Percentiles rank a stretch among this genome's conserved stretches.
Evolutionary conservation across 2,888 invertebrate genomes (phyloP).

Genomic region (Orthonychiurus folsomi): DNA sequence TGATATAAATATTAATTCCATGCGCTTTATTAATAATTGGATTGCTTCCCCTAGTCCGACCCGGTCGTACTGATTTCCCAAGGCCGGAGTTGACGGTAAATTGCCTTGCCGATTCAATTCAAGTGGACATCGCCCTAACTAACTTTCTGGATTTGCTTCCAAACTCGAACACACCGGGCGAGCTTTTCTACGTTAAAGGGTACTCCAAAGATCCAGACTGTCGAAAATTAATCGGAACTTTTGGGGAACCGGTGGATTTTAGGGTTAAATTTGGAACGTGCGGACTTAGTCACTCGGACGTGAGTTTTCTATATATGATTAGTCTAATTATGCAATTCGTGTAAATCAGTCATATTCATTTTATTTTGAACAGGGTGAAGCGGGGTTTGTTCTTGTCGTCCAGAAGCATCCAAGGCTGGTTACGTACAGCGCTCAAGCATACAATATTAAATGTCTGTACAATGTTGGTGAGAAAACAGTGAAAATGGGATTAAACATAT

Average conservation of each 20-base stretch:
- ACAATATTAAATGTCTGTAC: slow-evolving; percentile 91
- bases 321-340: too few species aligned
- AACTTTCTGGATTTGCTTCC: slow-evolving; percentile 8
- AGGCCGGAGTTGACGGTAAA: slow-evolving; percentile 76
- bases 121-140: slow-evolving; percentile 70
- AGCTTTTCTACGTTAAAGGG: slow-evolving; percentile 85
- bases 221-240: slow-evolving; percentile 64
- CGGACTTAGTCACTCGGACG: slow-evolving; percentile 80
- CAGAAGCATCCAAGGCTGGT: slow-evolving; percentile 93
- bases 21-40: background rate
- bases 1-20: too few species aligned
- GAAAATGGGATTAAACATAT: slow-evolving; percentile 85
- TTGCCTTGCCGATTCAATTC: slow-evolving; percentile 83
- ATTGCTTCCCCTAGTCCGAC: background rate
- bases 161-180: slow-evolving; percentile 55
- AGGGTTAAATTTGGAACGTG: slow-evolving; percentile 85
- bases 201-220: slow-evolving; percentile 89
- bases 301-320: slow-evolving; percentile 47
- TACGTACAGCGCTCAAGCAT: slow-evolving; percentile 89
- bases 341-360: slow-evolving; percentile 1
- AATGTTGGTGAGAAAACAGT: slow-evolving; percentile 89
- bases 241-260: slow-evolving; percentile 65
- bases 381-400: slow-evolving; percentile 85
- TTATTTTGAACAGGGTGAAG: slow-evolving; percentile 60
- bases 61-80: slow-evolving; percentile 65